Evolutionary conservation across 2,113 vertebrate species (phyloP), one percentile per base, ranked within the genome.

Genomic region (Myotis yumanensis): DNA sequence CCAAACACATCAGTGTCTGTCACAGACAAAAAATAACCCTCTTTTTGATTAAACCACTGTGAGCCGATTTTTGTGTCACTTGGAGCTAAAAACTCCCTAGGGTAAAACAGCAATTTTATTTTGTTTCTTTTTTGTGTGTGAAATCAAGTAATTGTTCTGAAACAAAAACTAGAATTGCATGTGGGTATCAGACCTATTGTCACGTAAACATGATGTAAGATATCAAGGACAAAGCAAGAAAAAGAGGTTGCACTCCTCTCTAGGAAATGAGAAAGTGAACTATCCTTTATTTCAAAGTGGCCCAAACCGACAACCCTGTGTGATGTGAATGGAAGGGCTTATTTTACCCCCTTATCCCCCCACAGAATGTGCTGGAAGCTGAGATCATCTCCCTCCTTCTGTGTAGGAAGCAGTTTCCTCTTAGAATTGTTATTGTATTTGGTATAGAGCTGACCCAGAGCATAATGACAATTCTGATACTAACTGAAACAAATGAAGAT

Each of bases 91-190:
- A 69, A 93, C 51, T 48, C 30, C 66, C 23, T 71, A 57, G 3
- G 30, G 62, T 40, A n/a, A 93, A 64, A 93, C 2, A 86, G 28
- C 32, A 62, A 46, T 62, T 86, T 87, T 77, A 85, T 51, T 79
- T 82, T 66, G 28, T 73, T 80, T 62, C 76, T 64, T 37, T 35
- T 91, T 91, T 91, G 1, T 43, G 43, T 62, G 30, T 83, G 48
- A 86, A 93, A 75, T 86, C 52, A 95, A 92, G 81, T 30, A 89
- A 87, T 35, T 91, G 15, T 11, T 59, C 43, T 80, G 66, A 59
- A 85, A 90, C 18, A 75, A 92, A 92, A 76, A 54, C 17, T 4
- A 43, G 11, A 52, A 30, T 20, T 75, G 37, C 23, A n/a, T 71
- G 4, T 59, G 11, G 57, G 22, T 30, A 90, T 76, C 32, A 68